Evolutionary conservation across 2,113 vertebrate genomes (phyloP).

Genomic region (Thomomys bottae): DNA sequence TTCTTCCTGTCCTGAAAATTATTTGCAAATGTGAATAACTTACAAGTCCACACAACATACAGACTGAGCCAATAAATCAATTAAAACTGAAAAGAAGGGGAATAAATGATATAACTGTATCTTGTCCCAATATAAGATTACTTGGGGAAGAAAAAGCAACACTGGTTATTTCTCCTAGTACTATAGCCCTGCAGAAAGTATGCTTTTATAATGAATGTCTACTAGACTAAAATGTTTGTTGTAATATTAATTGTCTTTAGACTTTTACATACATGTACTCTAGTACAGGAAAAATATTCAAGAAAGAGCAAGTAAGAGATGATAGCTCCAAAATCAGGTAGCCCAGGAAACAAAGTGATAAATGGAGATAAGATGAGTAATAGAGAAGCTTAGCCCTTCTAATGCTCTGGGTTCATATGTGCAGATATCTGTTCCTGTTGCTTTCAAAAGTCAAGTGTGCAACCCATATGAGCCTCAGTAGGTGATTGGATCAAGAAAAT

Average conservation of each 20-base stretch:
- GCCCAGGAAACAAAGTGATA: background rate
- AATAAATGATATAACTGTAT: no score
- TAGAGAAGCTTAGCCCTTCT: rapidly evolving
- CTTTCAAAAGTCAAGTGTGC: background rate
- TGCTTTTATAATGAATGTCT: background rate
- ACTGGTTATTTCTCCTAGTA: background rate
- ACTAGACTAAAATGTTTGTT: background rate
- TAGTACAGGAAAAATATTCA: rapidly evolving
- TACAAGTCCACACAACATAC: background rate
- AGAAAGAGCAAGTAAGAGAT: background rate
- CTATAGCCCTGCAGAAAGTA: no score
- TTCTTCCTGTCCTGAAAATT: background rate
- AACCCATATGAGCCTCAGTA: no score
- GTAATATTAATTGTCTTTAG: no score
- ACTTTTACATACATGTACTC: background rate
- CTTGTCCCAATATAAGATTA: background rate
- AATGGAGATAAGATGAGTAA: background rate
- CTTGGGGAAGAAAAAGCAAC: background rate
- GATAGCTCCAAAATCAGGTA: background rate
- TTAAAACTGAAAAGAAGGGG: background rate
- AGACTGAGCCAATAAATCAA: rapidly evolving
- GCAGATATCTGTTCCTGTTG: rapidly evolving
- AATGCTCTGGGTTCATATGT: background rate
- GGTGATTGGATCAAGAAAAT: no score
- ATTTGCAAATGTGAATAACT: background rate